phyloP scores from a whole-genome alignment of 2,797 vertebrate genomes.

The Sternarchorhynchus goeldii region DNA sequence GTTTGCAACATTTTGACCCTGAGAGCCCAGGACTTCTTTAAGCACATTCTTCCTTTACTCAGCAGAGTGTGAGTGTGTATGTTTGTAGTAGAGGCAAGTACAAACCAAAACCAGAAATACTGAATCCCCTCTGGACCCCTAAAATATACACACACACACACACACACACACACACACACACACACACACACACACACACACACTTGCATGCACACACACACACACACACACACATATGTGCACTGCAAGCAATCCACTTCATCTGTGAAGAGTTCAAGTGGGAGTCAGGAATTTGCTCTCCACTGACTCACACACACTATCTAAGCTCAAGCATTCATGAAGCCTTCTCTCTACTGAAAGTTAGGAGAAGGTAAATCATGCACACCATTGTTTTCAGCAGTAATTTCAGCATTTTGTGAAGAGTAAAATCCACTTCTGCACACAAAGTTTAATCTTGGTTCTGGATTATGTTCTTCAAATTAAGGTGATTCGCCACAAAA shows the following conservation, averaged over 20 bases:
- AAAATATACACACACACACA: constrained; percentile 1
- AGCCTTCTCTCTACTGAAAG: neutral
- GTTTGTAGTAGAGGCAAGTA: neutral
- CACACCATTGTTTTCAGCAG: neutral
- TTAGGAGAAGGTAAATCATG: neutral
- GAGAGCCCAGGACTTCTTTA: neutral
- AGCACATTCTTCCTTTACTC: constrained; percentile 2
- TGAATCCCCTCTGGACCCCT: neutral
- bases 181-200: constrained; percentile 7
- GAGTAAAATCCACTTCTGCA: neutral
- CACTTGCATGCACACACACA: neutral
- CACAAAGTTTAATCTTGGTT: too few relatives aligned
- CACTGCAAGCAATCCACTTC: constrained; percentile 14
- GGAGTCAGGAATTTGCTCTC: constrained; percentile 1
- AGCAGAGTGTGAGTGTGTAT: neutral
- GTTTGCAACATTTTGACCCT: constrained; percentile 33
- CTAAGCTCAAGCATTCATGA: neutral
- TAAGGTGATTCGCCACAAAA: too few relatives aligned
- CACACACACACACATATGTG: constrained; percentile 7
- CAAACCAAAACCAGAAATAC: constrained; percentile 5
- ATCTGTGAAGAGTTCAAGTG: constrained; percentile 7
- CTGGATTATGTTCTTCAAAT: too few relatives aligned
- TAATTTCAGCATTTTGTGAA: neutral
- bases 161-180: neutral
- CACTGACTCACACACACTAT: constrained; percentile 8